These are phyloP conservation scores for Thumatha senex DNA, from an alignment of 2,888 invertebrate species.

Conservation along the genomic window DNA sequence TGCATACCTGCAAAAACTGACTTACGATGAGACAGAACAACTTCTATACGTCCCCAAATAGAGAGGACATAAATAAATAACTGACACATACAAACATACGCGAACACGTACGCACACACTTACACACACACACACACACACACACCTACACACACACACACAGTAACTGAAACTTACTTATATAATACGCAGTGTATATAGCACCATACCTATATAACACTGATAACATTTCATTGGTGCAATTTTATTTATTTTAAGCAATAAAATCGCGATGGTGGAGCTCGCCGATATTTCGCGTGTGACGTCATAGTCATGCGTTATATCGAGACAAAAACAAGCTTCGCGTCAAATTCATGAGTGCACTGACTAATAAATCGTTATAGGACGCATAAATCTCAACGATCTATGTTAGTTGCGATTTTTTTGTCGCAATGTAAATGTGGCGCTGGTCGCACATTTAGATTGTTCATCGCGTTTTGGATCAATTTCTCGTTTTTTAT, in stretches of 20 bases:
- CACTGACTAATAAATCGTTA: constrained; percentile 51
- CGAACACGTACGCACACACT: too few species aligned
- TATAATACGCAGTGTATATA: too few species aligned
- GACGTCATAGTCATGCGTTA: constrained; percentile 50
- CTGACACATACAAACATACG: too few species aligned
- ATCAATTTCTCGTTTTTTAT: constrained; percentile 2
- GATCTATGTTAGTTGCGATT: constrained; percentile 50
- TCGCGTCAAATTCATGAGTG: constrained; percentile 51
- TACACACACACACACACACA: too few species aligned
- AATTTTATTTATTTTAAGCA: constrained; percentile 52
- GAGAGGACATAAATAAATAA: too few species aligned
- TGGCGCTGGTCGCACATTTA: constrained; percentile 25
- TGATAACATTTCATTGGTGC: constrained; percentile 35
- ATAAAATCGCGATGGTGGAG: constrained; percentile 41
- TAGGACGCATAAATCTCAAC: constrained; percentile 47
- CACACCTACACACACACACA: too few species aligned
- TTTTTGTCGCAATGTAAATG: constrained; percentile 28
- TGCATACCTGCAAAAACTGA: too few species aligned
- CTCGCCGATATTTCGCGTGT: constrained; percentile 44
- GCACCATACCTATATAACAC: too few species aligned
- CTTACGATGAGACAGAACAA: too few species aligned
- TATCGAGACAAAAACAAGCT: constrained; percentile 51
- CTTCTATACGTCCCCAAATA: too few species aligned
- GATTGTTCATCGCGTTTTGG: constrained; percentile 16
- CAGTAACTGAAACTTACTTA: too few species aligned